Evolutionary conservation across 2,797 vertebrate genomes (phyloP), one percentile per base, ranked within the genome.

Genomic region (Sebastes itinus): DNA sequence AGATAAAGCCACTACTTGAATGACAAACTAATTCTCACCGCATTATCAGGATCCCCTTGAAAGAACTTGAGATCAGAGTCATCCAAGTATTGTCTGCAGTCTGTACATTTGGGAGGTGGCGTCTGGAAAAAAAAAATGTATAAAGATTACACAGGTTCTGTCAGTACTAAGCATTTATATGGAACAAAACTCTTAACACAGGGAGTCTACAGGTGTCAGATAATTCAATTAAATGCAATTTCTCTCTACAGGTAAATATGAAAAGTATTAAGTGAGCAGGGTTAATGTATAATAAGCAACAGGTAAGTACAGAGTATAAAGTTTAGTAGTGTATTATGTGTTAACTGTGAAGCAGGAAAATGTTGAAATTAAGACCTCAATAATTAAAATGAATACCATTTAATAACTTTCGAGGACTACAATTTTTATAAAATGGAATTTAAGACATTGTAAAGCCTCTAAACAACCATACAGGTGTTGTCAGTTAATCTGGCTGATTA

Each of bases 11-110:
- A 4, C 1, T 9, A 4, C 6, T 42, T 58, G 2, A 35, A 7
- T 2, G 11, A 46, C 2, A 14, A 46, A 27, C 3, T 27, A n/a
- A 30, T 27, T 32, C 94, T 96, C 85, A 98, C 97, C 18, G 97
- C 97, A 52, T 96, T 95, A 7, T 98, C 97, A 0, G 97, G 96
- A 80, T 97, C 97, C 5, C 98, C 98, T 86, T 99, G 98, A 84
- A 97, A 98, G 66, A 98, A 98, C 88, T 99, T 99, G 30, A 99
- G 97, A 76, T 99, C 97, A 0, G 97, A 95, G 69, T 99, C 98
- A 14, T 99, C 98, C 82, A 99, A 91, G 90, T 97, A 98, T 87
- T 99, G 98, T 4, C 97, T 94, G 72, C 98, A 99, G 91, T 98
- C 96, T 2, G 94, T 22, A 72, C 98, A 99, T 90, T 97, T 98